A percentile compares a stretch with the other conserved stretches of the same genome.
These are phyloP conservation scores for Echiichthys vipera DNA, from an alignment of 2,797 vertebrate species.

Conservation along the genomic window DNA sequence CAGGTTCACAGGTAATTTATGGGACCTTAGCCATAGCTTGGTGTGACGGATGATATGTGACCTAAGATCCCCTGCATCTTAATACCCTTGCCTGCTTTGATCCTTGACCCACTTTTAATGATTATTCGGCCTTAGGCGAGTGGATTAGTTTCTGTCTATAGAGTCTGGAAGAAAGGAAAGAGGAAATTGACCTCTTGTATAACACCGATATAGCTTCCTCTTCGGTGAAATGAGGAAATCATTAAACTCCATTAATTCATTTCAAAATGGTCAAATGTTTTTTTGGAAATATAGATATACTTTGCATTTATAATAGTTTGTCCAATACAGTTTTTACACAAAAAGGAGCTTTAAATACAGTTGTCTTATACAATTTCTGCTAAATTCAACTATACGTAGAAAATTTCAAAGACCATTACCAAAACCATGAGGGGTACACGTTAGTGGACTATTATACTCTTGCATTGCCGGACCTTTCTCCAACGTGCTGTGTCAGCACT, in stretches of 20 bases:
- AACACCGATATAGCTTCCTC: slow-evolving; percentile 25
- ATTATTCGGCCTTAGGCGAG: slow-evolving; percentile 67
- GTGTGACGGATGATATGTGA: slow-evolving; percentile 71
- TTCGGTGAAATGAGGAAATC: slow-evolving; percentile 39
- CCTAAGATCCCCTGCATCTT: slow-evolving; percentile 70
- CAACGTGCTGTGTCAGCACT: no score
- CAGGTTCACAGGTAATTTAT: slow-evolving; percentile 1
- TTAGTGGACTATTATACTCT: no score
- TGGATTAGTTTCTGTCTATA: slow-evolving; percentile 69
- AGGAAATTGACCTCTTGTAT: slow-evolving; percentile 47
- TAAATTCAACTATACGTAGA: neutral
- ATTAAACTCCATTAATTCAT: slow-evolving; percentile 35
- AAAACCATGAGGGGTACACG: neutral
- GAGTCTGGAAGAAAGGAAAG: slow-evolving; percentile 47
- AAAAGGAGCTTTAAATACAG: neutral
- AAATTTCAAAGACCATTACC: neutral
- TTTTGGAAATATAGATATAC: neutral
- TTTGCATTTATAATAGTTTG: neutral
- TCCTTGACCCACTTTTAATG: slow-evolving; percentile 79
- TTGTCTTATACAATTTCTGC: neutral
- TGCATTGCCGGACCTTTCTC: no score
- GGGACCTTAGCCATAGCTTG: slow-evolving; percentile 26
- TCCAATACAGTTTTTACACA: neutral
- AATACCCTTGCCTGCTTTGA: slow-evolving; percentile 58
- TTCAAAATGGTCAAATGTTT: neutral